Base-by-base conservation (phyloP, 2,888 invertebrate species). In the Erebia epiphron region DNA sequence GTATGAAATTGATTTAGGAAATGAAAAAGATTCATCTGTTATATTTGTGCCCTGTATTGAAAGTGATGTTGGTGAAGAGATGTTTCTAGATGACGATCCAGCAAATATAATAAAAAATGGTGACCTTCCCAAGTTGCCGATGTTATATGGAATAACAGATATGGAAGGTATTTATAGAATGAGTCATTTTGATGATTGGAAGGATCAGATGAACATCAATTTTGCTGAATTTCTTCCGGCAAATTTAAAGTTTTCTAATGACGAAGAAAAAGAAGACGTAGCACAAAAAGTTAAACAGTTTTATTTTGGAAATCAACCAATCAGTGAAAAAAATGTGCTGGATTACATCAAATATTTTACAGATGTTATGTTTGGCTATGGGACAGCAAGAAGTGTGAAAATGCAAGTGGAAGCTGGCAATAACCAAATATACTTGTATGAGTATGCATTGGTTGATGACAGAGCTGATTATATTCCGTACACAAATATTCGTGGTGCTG, bases 361-460 rank as follows among this genome's bases (percentile, higher is more conserved):
- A 2, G 92, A 95, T 92, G 66, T 80, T 0, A 58, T 80, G 4
- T 85, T 87, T 68, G 73, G 75, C 0, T 80, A 80, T 70, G 73
- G 84, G 0, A 77, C 77, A 10, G 61, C 86, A 4, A 73, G 79
- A 71, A 77, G 83, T 0, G 75, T 81, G 0, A 79, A 80, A 18
- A 56, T 83, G 9, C 82, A 84, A 21, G 74, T 78, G 1, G 78
- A 83, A 58, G 80, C 81, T 50, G 85, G 87, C 2, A 80, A 87
- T 71, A 70, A 84, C 61, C 72, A 83, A 72, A 71, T 88, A 10
- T 88, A 83, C 75, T 75, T 89, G 62, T 89, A 86, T 69, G 80
- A 85, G 71, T 89, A 83, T 73, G 78, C 80, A 1, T 89, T 82
- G 75, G 79, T 77, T 9, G 82, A 85, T 60, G 77, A 82, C 1